These are phyloP conservation scores for Macropodus opercularis DNA, from an alignment of 2,797 vertebrate species.

Conservation along the genomic window DNA sequence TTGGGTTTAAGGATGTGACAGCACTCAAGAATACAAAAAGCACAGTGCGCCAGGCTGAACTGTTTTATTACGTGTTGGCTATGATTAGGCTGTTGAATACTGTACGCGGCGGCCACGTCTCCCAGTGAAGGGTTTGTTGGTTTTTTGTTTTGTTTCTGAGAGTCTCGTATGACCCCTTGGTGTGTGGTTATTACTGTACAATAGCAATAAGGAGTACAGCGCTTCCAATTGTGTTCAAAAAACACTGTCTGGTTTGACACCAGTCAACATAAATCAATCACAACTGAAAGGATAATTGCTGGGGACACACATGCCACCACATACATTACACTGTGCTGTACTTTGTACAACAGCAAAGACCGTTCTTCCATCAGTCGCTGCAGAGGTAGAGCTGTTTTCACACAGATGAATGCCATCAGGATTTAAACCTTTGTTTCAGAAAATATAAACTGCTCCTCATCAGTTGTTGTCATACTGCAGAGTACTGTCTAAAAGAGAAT, in stretches of 20 bases:
- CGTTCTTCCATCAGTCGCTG: neutral
- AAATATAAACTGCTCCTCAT: neutral
- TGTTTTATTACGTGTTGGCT: slow-evolving; percentile 43
- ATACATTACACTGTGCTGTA: neutral
- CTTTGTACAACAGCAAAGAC: neutral
- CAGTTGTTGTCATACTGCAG: neutral
- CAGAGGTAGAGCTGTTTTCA: neutral
- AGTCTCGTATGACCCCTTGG: neutral
- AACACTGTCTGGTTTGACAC: neutral
- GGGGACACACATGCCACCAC: neutral
- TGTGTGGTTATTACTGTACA: neutral
- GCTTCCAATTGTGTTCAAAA: neutral
- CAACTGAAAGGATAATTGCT: neutral
- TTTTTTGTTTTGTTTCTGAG: slow-evolving; percentile 7
- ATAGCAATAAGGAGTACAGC: neutral
- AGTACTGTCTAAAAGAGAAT: neutral
- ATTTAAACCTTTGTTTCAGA: neutral
- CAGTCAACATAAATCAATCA: neutral
- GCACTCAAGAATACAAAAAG: slow-evolving; percentile 31
- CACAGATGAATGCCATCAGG: neutral
- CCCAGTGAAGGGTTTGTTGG: neutral
- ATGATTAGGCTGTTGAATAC: slow-evolving; percentile 15
- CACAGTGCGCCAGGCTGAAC: slow-evolving; percentile 1
- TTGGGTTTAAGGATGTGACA: slow-evolving; percentile 31
- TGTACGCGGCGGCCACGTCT: slow-evolving; percentile 12